These are phyloP conservation scores for Antheraea pernyi DNA, from an alignment of 1,140 invertebrate species.

Conservation along the genomic window DNA sequence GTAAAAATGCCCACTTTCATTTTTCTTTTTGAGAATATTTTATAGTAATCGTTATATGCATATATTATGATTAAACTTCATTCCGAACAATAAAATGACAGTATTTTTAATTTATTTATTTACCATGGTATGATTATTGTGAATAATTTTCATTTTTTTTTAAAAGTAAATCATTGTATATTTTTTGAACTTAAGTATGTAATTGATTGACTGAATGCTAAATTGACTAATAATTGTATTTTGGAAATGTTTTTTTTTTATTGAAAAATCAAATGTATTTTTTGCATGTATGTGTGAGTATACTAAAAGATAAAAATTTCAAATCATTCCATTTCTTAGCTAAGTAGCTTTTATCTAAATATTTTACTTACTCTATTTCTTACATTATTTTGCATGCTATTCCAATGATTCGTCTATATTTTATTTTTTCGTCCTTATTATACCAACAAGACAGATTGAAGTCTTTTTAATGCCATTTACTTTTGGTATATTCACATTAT, in stretches of 20 bases:
- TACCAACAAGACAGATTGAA: conserved; percentile 30
- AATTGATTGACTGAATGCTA: conserved; percentile 71
- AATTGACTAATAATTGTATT: conserved; percentile 63
- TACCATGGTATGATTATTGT: conserved; percentile 51
- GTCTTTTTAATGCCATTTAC: conserved; percentile 42
- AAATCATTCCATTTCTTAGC: conserved; percentile 74
- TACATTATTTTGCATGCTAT: conserved; percentile 68
- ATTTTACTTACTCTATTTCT: conserved; percentile 58
- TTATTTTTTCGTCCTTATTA: conserved; percentile 40
- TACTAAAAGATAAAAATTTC: conserved; percentile 69
- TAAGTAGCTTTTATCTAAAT: conserved; percentile 51
- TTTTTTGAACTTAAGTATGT: conserved; percentile 65
- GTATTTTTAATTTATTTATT: conserved; percentile 76
- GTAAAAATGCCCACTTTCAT: conserved; percentile 63
- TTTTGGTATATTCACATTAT: conserved; percentile 75
- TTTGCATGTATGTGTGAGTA: conserved; percentile 58
- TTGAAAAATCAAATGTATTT: conserved; percentile 63
- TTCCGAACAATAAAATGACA: conserved; percentile 66
- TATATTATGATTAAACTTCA: conserved; percentile 49
- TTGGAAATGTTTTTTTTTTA: conserved; percentile 46
- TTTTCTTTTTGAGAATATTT: conserved; percentile 72
- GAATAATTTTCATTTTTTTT: conserved; percentile 52
- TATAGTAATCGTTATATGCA: conserved; percentile 35
- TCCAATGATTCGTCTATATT: conserved; percentile 41
- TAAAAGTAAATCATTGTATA: conserved; percentile 57